Conservation (phyloP, 2,797 vertebrate genomes). For the Clarias fuscus region DNA sequence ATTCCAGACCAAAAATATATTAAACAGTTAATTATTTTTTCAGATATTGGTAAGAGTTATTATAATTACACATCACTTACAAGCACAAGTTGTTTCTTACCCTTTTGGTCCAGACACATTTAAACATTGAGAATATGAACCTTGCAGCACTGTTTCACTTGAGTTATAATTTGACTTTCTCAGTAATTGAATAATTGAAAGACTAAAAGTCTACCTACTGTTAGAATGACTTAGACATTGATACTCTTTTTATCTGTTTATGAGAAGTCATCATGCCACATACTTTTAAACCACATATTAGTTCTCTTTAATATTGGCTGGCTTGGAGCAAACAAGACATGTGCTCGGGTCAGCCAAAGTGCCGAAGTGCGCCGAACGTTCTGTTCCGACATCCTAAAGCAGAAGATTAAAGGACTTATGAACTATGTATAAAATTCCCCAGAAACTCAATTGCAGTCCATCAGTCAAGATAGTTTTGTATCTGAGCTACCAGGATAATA, state of each 20-base stretch:
- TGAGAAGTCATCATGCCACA: not conserved
- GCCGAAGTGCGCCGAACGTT: not conserved
- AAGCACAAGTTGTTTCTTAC: not conserved
- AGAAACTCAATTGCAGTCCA: not conserved
- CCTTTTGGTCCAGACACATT: not conserved
- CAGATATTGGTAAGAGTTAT: not conserved
- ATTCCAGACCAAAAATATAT: not conserved
- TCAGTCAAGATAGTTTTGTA: not conserved
- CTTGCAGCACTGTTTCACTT: too few relatives aligned
- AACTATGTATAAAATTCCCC: not conserved
- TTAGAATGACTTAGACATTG: not conserved
- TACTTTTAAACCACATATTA: not conserved
- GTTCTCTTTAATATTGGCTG: not conserved
- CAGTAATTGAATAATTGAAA: not conserved
- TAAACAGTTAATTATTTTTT: not conserved
- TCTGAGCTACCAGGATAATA: not conserved
- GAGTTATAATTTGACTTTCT: not conserved
- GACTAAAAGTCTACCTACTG: not conserved
- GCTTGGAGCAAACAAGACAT: slow-evolving; percentile 30
- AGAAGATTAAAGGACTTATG: not conserved
- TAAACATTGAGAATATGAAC: not conserved
- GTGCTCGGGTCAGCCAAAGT: slow-evolving; percentile 41
- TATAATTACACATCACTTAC: not conserved
- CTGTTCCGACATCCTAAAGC: not conserved
- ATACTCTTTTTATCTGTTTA: not conserved